Conservation (phyloP, 2,888 invertebrate species). For the Tortricodes alternella region DNA sequence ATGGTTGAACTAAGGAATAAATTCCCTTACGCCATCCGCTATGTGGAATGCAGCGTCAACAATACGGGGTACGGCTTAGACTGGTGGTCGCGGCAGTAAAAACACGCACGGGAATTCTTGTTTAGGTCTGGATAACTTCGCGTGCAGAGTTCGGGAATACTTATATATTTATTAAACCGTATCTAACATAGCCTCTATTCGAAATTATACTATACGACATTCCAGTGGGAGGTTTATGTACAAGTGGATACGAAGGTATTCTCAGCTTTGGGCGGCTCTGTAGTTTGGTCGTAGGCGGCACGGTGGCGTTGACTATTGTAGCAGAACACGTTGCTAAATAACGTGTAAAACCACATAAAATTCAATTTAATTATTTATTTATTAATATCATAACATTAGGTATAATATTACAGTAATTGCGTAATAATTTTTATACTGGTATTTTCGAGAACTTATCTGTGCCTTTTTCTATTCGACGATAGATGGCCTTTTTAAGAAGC, state of each 20-base stretch:
- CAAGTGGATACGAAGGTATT: background rate
- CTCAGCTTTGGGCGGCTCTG: constrained; percentile 20
- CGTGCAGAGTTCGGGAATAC: constrained; percentile 29
- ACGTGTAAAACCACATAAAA: no score
- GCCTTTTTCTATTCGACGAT: no score
- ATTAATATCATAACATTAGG: no score
- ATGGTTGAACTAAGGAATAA: constrained; percentile 29
- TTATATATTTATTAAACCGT: constrained; percentile 4
- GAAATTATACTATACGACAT: background rate
- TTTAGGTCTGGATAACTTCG: constrained; percentile 36
- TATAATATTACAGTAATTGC: no score
- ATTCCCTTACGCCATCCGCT: constrained; percentile 24
- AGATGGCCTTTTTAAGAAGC: no score
- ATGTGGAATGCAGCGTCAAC: constrained; percentile 41
- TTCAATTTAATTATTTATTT: no score
- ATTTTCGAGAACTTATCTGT: no score
- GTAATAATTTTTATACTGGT: no score
- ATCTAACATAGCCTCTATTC: background rate
- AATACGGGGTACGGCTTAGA: constrained; percentile 42
- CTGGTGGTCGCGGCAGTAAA: constrained; percentile 49
- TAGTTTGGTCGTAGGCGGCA: constrained; percentile 24
- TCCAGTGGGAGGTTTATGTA: background rate
- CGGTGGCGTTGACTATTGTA: no score
- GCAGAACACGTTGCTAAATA: no score
- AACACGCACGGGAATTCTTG: constrained; percentile 46